Conservation (phyloP, 2,888 invertebrate genomes). For the Allacma fusca region DNA sequence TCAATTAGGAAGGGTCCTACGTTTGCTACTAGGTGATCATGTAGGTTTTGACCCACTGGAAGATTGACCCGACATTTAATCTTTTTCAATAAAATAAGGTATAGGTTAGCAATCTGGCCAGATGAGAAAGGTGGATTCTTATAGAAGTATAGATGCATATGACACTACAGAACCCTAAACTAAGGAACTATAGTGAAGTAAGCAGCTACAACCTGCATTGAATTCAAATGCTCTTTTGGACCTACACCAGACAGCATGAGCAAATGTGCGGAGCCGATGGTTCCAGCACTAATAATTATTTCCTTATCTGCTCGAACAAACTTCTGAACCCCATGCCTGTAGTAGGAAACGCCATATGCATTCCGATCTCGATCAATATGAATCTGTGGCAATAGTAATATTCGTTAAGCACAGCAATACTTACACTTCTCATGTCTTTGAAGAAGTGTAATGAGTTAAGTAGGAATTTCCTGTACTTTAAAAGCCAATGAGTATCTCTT, state of each 20-base stretch:
- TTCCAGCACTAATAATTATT: constrained; percentile 45
- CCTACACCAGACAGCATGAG: constrained; percentile 46
- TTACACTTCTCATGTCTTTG: too few relatives aligned
- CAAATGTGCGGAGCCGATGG: constrained; percentile 36
- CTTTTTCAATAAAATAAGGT: constrained; percentile 33
- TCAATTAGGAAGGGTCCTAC: constrained; percentile 52
- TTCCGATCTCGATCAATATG: constrained; percentile 34
- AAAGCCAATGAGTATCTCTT: constrained; percentile 30
- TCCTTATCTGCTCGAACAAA: constrained; percentile 47
- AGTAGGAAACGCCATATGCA: constrained; percentile 44
- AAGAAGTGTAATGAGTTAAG: neutral
- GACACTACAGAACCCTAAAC: too few relatives aligned
- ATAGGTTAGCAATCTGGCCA: neutral
- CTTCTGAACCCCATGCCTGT: constrained; percentile 43
- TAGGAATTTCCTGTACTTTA: constrained; percentile 19
- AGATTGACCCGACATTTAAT: constrained; percentile 52
- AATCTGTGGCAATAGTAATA: neutral
- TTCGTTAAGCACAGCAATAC: neutral
- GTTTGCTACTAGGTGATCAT: constrained; percentile 51
- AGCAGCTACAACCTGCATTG: constrained; percentile 33
- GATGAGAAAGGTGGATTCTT: too few relatives aligned
- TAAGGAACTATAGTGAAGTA: too few relatives aligned
- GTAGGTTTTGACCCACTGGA: constrained; percentile 55
- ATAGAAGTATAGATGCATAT: too few relatives aligned
- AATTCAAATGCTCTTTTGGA: constrained; percentile 43